Conservation (phyloP, 1,140 invertebrate genomes). For the Adoxophyes honmai region DNA sequence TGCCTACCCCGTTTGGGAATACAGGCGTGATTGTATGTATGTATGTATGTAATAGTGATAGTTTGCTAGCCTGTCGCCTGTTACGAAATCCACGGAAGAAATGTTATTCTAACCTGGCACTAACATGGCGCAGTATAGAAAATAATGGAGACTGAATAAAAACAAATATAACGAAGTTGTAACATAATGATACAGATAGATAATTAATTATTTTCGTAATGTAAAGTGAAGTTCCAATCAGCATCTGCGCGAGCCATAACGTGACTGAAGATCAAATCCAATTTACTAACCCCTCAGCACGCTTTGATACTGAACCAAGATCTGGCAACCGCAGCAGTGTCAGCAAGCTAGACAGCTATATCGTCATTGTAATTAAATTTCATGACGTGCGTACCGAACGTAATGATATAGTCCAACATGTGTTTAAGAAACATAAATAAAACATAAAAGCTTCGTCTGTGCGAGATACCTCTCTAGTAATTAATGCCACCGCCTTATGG, state of each 20-base stretch:
- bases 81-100: too few species aligned
- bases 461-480: slow-evolving; percentile 12
- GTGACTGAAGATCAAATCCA: neutral
- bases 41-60: too few species aligned
- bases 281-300: neutral
- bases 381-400: neutral
- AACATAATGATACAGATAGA: too few species aligned
- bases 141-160: too few species aligned
- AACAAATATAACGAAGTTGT: too few species aligned
- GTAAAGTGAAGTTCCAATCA: too few species aligned
- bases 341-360: neutral
- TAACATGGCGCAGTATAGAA: too few species aligned
- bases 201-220: too few species aligned
- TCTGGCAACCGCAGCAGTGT: neutral
- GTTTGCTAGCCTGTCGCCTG: too few species aligned
- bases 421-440: slow-evolving; percentile 13
- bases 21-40: too few species aligned
- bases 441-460: slow-evolving; percentile 11
- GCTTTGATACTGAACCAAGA: neutral
- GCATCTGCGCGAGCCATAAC: neutral
- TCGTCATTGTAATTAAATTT: slow-evolving; percentile 12
- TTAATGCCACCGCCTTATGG: slow-evolving; percentile 15
- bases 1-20: too few species aligned
- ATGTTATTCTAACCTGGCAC: too few species aligned
- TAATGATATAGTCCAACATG: slow-evolving; percentile 16